Base-by-base conservation (phyloP, 64 coral and sea anemone genomes). In the Montipora efflorescens region DNA sequence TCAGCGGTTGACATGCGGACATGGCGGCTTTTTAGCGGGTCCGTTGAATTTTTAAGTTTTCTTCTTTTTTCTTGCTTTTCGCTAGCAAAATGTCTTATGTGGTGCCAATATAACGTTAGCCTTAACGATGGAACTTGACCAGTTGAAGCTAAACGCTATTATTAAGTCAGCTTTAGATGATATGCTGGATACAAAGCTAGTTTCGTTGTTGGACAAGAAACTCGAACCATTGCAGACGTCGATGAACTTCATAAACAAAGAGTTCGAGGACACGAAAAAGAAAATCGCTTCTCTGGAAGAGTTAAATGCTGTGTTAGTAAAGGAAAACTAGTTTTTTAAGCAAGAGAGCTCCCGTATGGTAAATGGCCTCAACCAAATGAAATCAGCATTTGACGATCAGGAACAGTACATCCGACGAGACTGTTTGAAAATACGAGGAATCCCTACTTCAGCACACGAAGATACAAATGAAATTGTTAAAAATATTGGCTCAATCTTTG, bases 151-250 rank as follows among this genome's bases (percentile, higher is more conserved):
- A 3, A 77, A 47, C 19, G 45, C 8, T 4, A 5, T 16, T 11
- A 18, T 77, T 16, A 77, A 48, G 75, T 77, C 75, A 47, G 75
- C 75, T 47, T 77, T 77, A 47, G 75, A 48, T 77, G 75, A 77
- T 47, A 77, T 77, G 75, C 18, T 77, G 11, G 75, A 77, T 1
- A 77, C 28, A 2, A 77, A 77, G 75, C 75, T 77, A 2, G 28
- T 45, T 4, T 77, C 75, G 4, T 77, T 46, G 28, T 12, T 7
- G 36, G 75, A 77, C 14, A 47, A 7, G 5, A 77, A 49, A 45
- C 75, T 77, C 14, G 75, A 77, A 10, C 75, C 75, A 5, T 77
- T 77, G 47, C 75, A 10, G 1, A 13, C 75, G 3, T 77, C 75
- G 8, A 77, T 77, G 44, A 15, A 77, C 12, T 77, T 46, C 1